Conservation (phyloP, 2,113 vertebrate species). For the Taxidea taxus region DNA sequence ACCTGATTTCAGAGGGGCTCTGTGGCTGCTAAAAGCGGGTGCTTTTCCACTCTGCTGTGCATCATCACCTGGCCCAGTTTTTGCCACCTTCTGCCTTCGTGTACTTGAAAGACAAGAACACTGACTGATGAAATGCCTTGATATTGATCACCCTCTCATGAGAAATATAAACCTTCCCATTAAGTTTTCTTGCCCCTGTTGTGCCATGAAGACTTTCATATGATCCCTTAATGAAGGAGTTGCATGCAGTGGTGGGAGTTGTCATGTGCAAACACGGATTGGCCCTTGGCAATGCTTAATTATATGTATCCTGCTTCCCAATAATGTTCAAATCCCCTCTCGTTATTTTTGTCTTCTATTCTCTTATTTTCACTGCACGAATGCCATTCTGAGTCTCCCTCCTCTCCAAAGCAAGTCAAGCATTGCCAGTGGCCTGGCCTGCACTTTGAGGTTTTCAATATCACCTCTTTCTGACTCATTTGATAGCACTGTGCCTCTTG, state of each 20-base stretch:
- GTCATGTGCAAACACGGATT: not conserved
- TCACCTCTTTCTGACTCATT: not conserved
- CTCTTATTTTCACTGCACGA: not conserved
- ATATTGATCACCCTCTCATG: not conserved
- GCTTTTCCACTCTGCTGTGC: not conserved
- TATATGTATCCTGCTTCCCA: not conserved
- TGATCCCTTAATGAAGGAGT: not conserved
- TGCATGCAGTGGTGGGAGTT: not conserved
- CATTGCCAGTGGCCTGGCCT: not conserved
- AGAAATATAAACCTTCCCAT: not conserved
- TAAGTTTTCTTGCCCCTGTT: not conserved
- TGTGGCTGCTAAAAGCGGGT: not conserved
- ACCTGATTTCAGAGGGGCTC: not conserved
- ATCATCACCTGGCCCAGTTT: not conserved
- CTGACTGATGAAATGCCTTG: not conserved
- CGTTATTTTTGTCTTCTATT: constrained; percentile 20
- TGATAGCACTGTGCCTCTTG: not conserved
- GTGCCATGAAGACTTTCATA: not conserved
- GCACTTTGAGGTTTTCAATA: not conserved
- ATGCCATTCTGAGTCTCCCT: not conserved
- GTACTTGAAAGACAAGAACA: not conserved
- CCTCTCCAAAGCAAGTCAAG: not conserved
- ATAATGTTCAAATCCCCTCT: not conserved
- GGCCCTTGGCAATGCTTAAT: not conserved
- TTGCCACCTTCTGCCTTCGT: not conserved